Conservation (phyloP, 2,797 vertebrate species). For the Onychomys torridus region DNA sequence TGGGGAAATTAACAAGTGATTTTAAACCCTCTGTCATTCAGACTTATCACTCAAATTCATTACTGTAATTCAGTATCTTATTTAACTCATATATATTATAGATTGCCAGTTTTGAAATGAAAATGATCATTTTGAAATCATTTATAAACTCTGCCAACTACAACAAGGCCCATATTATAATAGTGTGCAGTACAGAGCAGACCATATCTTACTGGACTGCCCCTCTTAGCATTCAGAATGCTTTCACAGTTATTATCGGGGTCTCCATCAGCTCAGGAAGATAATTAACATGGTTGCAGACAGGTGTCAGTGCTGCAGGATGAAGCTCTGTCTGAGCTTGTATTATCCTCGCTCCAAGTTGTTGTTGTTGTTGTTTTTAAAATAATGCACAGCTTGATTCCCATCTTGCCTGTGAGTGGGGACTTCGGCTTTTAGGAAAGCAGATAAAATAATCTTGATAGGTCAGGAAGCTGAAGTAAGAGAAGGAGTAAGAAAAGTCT, state of each 20-base stretch:
- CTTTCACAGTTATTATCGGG: not conserved
- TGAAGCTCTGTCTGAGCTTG: not conserved
- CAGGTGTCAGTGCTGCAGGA: not conserved
- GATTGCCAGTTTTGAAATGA: slow-evolving; percentile 17
- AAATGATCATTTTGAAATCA: slow-evolving; percentile 30
- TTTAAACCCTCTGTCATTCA: slow-evolving; percentile 13
- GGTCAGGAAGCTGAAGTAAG: not conserved
- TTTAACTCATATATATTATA: not conserved
- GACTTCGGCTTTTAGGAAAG: slow-evolving; percentile 9
- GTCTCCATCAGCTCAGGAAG: not conserved
- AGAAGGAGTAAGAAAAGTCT: not conserved
- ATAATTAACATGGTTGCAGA: not conserved
- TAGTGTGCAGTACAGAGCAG: not conserved
- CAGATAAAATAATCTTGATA: not conserved
- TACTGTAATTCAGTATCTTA: slow-evolving; percentile 29
- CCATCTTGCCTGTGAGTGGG: not conserved
- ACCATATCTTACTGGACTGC: not conserved
- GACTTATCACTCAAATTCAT: slow-evolving; percentile 1
- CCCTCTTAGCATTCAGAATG: not conserved
- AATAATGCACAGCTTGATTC: not conserved
- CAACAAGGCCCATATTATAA: not conserved
- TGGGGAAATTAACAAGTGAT: slow-evolving; percentile 11
- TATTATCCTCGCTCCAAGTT: not conserved
- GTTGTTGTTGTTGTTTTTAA: not conserved
- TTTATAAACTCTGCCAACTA: slow-evolving; percentile 30